Conservation (phyloP, 1,140 invertebrate species). For the Chironomus striatipennis region DNA sequence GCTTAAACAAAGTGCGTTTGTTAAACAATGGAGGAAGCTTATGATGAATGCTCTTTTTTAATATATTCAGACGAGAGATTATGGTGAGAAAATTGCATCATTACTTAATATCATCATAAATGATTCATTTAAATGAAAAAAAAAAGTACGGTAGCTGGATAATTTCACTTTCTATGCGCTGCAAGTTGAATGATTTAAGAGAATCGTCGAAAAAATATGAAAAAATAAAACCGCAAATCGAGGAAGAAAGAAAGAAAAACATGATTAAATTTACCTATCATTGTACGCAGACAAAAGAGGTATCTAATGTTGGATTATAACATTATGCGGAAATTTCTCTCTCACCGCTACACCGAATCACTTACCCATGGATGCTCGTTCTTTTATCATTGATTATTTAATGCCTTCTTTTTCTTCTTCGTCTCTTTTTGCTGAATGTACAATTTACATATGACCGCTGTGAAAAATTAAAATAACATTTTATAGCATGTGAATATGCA, state of each 20-base stretch:
- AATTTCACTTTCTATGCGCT: background rate
- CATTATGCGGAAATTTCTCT: background rate
- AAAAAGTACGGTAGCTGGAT: background rate
- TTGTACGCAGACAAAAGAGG: background rate
- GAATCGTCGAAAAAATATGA: too few species aligned
- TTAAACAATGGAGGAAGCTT: constrained; percentile 10
- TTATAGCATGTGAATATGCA: background rate
- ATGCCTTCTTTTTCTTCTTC: background rate
- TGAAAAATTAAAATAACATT: too few species aligned
- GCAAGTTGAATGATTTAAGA: background rate
- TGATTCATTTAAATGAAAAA: background rate
- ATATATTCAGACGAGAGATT: background rate
- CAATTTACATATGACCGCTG: too few species aligned
- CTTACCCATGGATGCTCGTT: background rate
- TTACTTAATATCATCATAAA: constrained; percentile 17
- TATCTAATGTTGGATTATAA: background rate
- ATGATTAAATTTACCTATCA: background rate
- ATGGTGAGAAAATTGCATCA: constrained; percentile 15
- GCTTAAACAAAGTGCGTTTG: constrained; percentile 17
- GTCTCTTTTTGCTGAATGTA: too few species aligned
- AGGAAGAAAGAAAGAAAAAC: background rate
- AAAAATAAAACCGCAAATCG: too few species aligned
- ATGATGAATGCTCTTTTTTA: background rate
- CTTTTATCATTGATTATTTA: background rate
- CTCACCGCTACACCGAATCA: background rate